Conservation (phyloP, 2,113 vertebrate genomes). For the Tautogolabrus adspersus region DNA sequence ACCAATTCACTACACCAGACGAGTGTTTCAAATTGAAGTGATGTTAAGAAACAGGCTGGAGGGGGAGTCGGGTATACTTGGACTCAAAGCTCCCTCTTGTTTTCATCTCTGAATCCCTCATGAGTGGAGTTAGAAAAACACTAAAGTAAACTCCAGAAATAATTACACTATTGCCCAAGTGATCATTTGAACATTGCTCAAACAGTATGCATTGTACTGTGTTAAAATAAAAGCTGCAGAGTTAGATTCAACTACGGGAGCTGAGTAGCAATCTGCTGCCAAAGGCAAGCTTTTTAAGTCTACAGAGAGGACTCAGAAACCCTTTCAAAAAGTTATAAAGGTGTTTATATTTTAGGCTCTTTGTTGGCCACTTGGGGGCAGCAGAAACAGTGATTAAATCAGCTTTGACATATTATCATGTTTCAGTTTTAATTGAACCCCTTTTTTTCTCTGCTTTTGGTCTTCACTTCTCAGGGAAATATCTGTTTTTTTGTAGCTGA, state of each 20-base stretch:
- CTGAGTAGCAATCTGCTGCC: constrained; percentile 14
- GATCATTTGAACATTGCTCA: constrained; percentile 19
- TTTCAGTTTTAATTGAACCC: too few species aligned
- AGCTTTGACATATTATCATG: too few species aligned
- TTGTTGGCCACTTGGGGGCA: not conserved
- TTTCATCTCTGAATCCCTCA: constrained; percentile 35
- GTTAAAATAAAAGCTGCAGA: constrained; percentile 13
- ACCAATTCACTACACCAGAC: constrained; percentile 66
- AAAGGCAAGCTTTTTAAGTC: constrained; percentile 7
- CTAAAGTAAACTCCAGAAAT: constrained; percentile 53
- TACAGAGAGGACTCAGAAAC: not conserved
- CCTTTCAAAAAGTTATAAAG: not conserved
- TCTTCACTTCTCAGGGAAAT: too few species aligned
- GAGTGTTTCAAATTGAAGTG: constrained; percentile 72
- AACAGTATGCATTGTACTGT: constrained; percentile 1
- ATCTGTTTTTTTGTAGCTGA: too few species aligned
- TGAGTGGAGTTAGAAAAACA: constrained; percentile 37
- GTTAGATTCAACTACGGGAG: constrained; percentile 12
- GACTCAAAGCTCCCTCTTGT: constrained; percentile 42
- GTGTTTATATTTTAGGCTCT: not conserved
- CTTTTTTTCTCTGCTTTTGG: too few species aligned
- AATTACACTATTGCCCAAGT: constrained; percentile 25
- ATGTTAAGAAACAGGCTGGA: constrained; percentile 53
- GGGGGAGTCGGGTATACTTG: constrained; percentile 9
- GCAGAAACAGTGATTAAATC: too few species aligned